Evolutionary conservation across 2,113 vertebrate species (phyloP).

Genomic region (Campylomormyrus numenius): DNA sequence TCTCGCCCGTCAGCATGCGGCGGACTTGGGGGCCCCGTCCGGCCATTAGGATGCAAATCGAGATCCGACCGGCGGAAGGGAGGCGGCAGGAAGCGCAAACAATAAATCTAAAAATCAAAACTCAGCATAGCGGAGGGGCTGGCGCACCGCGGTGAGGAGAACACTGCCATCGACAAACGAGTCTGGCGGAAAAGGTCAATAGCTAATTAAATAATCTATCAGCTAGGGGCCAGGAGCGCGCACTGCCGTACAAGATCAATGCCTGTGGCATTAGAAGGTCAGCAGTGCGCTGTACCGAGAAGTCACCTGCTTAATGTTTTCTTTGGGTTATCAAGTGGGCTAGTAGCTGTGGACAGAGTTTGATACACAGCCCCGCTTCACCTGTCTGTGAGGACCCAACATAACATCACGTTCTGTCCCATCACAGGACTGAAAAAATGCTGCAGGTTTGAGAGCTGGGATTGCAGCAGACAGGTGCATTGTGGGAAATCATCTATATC

Average conservation of each 20-base stretch:
- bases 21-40: background rate
- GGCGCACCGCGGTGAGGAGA: conserved; percentile 76
- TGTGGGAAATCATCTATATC: background rate
- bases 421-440: background rate
- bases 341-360: conserved; percentile 23
- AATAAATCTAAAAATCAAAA: conserved; percentile 63
- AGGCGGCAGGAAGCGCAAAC: conserved; percentile 26
- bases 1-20: background rate
- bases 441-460: background rate
- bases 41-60: conserved; percentile 45
- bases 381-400: background rate
- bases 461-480: background rate
- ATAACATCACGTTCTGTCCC: background rate
- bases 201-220: conserved; percentile 99
- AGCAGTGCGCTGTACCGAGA: conserved; percentile 77
- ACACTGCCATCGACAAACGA: conserved; percentile 85
- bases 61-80: conserved; percentile 33
- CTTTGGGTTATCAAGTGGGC: conserved; percentile 36
- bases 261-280: conserved; percentile 97
- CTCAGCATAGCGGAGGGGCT: conserved; percentile 64
- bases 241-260: conserved; percentile 83
- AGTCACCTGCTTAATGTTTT: conserved; percentile 68
- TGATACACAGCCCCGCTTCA: background rate
- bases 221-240: conserved; percentile 85
- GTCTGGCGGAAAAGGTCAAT: conserved; percentile 94